Base-by-base conservation (phyloP, 2,797 vertebrate species). In the Fringilla coelebs region DNA sequence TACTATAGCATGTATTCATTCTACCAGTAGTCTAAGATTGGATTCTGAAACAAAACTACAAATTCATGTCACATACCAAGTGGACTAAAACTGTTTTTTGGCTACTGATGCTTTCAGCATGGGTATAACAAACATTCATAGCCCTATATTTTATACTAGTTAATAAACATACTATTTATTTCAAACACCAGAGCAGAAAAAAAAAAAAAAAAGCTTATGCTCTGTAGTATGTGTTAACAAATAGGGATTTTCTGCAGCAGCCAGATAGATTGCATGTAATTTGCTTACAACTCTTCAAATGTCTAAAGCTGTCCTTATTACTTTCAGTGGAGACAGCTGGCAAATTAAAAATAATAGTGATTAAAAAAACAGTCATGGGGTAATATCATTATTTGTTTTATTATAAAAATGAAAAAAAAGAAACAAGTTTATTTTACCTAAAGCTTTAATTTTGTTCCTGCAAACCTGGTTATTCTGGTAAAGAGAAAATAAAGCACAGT, bases 351-450 rank as follows among this genome's bases (percentile, higher is more conserved):
- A 65, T 14, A 90, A 51, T 20, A 77, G 40, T 17, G 13, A 25
- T 40, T 45, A 8, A 20, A 41, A 12, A 34, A 24, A 16, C 2
- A 46, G 22, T 3, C 5, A 45, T 4, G 4, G 1, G 1, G 13
- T 48, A 19, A 73, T 32, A 31, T 25, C 3, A 32, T 58, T 78
- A 17, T 81, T 63, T 83, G 22, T 24, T 79, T 77, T 72, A 24
- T 48, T 65, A 31, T 32, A 54, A 31, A 78, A 80, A 72, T 15
- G 4, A 72, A 18, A 17, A 61, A 62, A 74, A 62, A 0, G 2
- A 48, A 81, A 41, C 4, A 82, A 57, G 6, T 49, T 84, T 2
- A 9, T n/a, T 34, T 4, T 65, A 65, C 29, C 43, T 9, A 16
- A 10, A 81, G n/a, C 5, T 75, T 71, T 68, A 63, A 40, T 65